Conservation (phyloP, 2,888 invertebrate species). For the Spodoptera littoralis region DNA sequence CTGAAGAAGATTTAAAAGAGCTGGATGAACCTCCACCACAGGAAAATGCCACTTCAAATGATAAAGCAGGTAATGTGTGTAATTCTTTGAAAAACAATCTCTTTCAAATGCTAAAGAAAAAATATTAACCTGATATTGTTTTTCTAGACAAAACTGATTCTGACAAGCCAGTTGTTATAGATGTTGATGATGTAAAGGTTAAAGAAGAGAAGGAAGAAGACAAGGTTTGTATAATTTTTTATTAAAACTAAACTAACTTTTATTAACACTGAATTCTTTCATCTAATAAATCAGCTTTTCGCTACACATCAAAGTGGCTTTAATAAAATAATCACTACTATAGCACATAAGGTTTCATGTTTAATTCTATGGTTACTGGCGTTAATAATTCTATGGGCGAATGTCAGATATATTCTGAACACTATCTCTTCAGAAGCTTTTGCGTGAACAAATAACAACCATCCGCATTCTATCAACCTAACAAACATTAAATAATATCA, state of each 20-base stretch:
- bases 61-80: constrained; percentile 70
- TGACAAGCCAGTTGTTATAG: constrained; percentile 82
- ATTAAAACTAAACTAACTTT: background rate
- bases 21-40: constrained; percentile 91
- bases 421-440: too few species aligned
- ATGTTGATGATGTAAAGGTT: constrained; percentile 81
- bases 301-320: background rate
- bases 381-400: background rate
- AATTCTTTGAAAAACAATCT: too few species aligned
- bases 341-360: too few species aligned
- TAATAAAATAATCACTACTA: too few species aligned
- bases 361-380: too few species aligned
- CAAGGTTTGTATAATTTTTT: constrained; percentile 70
- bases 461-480: background rate
- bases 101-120: background rate
- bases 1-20: constrained; percentile 95
- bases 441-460: too few species aligned
- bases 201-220: constrained; percentile 83
- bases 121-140: background rate
- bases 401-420: background rate
- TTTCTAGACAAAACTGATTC: constrained; percentile 72
- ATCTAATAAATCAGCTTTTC: background rate
- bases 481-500: background rate
- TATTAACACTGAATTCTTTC: background rate
- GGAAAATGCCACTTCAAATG: constrained; percentile 68